Evolutionary conservation across 2,888 invertebrate genomes (phyloP), one percentile per base, ranked within the genome.

Genomic region (Piscicola geometra): DNA sequence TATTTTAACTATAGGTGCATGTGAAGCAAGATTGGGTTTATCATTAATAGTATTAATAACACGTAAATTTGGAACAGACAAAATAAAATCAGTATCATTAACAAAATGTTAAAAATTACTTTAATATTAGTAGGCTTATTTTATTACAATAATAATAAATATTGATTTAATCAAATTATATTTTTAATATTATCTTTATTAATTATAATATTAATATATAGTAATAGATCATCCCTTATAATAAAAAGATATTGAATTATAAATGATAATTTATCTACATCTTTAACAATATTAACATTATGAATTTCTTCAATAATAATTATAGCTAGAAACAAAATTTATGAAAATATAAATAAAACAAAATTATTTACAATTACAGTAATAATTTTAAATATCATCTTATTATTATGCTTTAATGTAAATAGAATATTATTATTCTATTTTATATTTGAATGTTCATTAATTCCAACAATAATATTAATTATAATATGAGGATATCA

Each of bases 401-500:
- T 90, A 85, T 83, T 86, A 85, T 80, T 89, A 81, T 88, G 88
- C 83, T 90, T 90, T 89, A 86, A 84, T 76, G 83, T 85, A 5
- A 83, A 87, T 83, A 89, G 88, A 88, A 86, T 90, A 83, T 87
- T 90, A 86, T 81, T 88, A 82, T 90, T 90, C 89, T 90, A 90
- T 88, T 86, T 90, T 84, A 89, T 89, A 88, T 91, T 90, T 89
- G 90, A 90, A 77, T 84, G 87, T 1, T 89, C 89, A 1, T 87
- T 90, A 85, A 89, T 91, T 86, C 90, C 90, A 25, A 89, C 88
- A 28, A 88, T 90, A 84, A 83, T 90, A 81, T 87, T 90, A 85
- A 89, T 91, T 89, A 83, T 90, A 81, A 89, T 89, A 0, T 90
- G 90, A 71, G 90, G 90, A 0, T 89, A 89, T 86, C 90, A 90